Evolutionary conservation across 2,797 vertebrate genomes (phyloP).

Genomic region (Hippoglossus hippoglossus): DNA sequence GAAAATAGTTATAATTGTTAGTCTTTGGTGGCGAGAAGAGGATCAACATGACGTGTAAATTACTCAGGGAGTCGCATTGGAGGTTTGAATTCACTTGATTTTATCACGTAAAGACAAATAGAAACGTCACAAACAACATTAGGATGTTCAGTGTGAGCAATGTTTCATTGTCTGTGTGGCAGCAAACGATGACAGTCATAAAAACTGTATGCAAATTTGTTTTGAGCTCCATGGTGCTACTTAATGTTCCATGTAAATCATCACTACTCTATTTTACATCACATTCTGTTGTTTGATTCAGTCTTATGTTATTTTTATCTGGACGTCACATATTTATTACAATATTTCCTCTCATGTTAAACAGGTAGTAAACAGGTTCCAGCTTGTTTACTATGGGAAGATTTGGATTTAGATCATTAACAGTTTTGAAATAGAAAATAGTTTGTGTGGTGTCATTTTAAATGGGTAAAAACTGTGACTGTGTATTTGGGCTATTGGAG

Average conservation of each 20-base stretch:
- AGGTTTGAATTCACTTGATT: not conserved
- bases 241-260: conserved; percentile 3
- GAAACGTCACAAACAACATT: conserved; percentile 9
- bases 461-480: too few species aligned
- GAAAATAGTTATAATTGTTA: conserved; percentile 37
- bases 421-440: too few species aligned
- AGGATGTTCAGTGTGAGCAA: not conserved
- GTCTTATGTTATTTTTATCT: too few species aligned
- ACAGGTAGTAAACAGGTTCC: too few species aligned
- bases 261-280: not conserved
- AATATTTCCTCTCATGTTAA: too few species aligned
- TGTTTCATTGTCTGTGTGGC: conserved; percentile 8
- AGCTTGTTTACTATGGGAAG: too few species aligned
- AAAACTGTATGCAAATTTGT: not conserved
- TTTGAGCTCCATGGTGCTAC: conserved; percentile 4
- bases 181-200: conserved; percentile 3
- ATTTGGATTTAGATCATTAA: too few species aligned
- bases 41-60: conserved; percentile 21
- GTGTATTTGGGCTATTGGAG: too few species aligned
- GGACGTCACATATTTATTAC: too few species aligned
- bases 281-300: not conserved
- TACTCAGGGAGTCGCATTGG: not conserved
- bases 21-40: conserved; percentile 25
- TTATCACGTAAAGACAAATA: conserved; percentile 15
- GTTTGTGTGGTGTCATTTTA: too few species aligned